Conservation (phyloP, 2,113 vertebrate genomes). For the Corythornis vintsioides region DNA sequence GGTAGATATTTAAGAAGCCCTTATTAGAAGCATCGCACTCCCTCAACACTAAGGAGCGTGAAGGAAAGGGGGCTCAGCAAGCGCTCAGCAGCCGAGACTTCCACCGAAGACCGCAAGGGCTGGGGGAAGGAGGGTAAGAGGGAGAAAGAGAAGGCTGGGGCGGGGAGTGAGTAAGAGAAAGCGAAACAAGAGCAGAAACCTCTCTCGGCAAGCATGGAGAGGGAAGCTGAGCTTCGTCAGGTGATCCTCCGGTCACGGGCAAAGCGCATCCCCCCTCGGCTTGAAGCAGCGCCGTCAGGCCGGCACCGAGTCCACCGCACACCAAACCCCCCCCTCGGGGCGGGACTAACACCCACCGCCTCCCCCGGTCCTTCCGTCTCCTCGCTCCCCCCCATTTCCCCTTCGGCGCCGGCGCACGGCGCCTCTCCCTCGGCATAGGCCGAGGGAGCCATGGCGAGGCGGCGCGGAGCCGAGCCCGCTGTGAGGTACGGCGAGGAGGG, state of each 20-base stretch:
- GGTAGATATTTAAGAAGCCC: not conserved
- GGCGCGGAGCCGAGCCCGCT: not conserved
- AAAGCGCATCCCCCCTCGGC: fast-evolving
- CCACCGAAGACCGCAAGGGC: not conserved
- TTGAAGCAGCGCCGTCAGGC: fast-evolving
- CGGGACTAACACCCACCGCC: not conserved
- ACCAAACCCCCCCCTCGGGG: too few relatives aligned
- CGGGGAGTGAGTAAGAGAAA: not conserved
- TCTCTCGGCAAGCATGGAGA: fast-evolving
- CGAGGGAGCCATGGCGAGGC: fast-evolving
- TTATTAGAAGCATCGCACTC: not conserved
- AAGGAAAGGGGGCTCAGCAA: not conserved
- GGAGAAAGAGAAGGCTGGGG: too few relatives aligned
- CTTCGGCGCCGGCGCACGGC: fast-evolving
- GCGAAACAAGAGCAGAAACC: not conserved
- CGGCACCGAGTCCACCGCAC: too few relatives aligned
- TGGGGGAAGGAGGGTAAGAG: too few relatives aligned
- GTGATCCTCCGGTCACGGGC: too few relatives aligned
- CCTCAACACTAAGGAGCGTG: not conserved
- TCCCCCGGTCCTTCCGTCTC: too few relatives aligned
- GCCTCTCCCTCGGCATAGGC: fast-evolving
- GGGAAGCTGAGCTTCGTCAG: fast-evolving
- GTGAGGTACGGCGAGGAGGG: not conserved
- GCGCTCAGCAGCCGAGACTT: not conserved
- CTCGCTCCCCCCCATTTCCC: not conserved